Percentiles rank a stretch among this genome's conserved stretches.
Conservation (phyloP, 1,140 invertebrate species). For the Psilanteris sp. region DNA sequence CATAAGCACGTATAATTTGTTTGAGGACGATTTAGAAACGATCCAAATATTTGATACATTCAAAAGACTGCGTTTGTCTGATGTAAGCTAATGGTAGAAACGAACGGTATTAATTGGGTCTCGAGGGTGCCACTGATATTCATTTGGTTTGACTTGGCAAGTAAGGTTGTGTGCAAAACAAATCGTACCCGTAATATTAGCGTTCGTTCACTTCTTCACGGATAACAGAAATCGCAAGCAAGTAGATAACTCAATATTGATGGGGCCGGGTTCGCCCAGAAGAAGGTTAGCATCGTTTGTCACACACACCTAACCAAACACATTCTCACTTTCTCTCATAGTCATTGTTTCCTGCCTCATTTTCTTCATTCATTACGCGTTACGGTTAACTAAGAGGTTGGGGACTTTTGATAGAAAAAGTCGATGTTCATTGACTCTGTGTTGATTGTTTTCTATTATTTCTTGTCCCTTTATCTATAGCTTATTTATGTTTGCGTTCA, state of each 20-base stretch:
- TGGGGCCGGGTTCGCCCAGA: conserved; percentile 67
- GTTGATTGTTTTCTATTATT: conserved; percentile 30
- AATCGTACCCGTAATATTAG: conserved; percentile 54
- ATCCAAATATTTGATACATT: conserved; percentile 48
- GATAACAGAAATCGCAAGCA: conserved; percentile 69
- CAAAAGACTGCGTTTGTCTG: conserved; percentile 29
- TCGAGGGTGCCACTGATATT: conserved; percentile 76
- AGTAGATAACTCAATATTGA: conserved; percentile 77
- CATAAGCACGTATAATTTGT: conserved; percentile 29
- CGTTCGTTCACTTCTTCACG: conserved; percentile 59
- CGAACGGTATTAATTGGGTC: conserved; percentile 76
- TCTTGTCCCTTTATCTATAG: conserved; percentile 6
- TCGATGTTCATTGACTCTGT: not conserved
- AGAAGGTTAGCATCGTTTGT: conserved; percentile 59
- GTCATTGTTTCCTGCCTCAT: conserved; percentile 26
- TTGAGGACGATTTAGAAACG: conserved; percentile 27
- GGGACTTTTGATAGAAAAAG: conserved; percentile 13
- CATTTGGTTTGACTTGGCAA: conserved; percentile 69
- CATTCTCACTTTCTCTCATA: not conserved
- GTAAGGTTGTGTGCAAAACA: conserved; percentile 59
- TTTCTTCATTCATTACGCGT: conserved; percentile 45
- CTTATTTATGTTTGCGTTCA: conserved; percentile 20
- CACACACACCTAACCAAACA: conserved; percentile 34
- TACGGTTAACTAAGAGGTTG: conserved; percentile 32
- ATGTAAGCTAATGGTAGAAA: conserved; percentile 43